Conservation (phyloP, 2,113 vertebrate species). For the Bufo bufo region DNA sequence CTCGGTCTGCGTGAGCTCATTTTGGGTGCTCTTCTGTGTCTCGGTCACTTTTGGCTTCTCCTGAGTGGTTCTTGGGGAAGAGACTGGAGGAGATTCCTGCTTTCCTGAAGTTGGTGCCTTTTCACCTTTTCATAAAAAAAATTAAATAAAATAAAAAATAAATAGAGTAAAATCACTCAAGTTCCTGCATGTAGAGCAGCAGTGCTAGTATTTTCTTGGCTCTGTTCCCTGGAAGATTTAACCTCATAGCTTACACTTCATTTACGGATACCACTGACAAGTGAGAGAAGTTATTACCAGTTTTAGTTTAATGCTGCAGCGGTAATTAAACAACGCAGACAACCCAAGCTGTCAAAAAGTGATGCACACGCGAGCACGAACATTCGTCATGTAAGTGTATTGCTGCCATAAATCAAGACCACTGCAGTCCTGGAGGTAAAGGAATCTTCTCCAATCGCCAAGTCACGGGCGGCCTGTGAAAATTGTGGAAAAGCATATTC, state of each 20-base stretch:
- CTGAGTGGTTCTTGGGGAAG: slow-evolving; percentile 65
- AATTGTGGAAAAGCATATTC: no score
- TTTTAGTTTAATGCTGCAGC: not conserved
- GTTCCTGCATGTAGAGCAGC: not conserved
- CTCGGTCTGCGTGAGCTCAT: slow-evolving; percentile 71
- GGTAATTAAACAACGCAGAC: not conserved
- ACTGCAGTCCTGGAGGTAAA: not conserved
- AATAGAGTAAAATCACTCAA: not conserved
- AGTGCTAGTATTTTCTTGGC: slow-evolving; percentile 9
- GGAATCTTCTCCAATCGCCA: not conserved
- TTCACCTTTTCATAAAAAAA: slow-evolving; percentile 62
- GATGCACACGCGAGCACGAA: not conserved
- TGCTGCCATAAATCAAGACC: not conserved
- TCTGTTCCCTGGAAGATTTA: not conserved
- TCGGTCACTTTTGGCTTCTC: slow-evolving; percentile 71
- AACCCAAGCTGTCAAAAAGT: not conserved
- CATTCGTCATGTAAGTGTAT: not conserved
- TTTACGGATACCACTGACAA: not conserved
- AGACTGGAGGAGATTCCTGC: slow-evolving; percentile 70
- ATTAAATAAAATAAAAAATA: not conserved
- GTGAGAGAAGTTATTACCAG: slow-evolving; percentile 10
- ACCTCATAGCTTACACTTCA: not conserved
- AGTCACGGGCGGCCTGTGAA: not conserved
- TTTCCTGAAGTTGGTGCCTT: slow-evolving; percentile 68
- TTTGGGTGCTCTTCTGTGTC: slow-evolving; percentile 65